Base-by-base conservation (phyloP, 2,888 invertebrate species). In the Philopedon plagiatum region DNA sequence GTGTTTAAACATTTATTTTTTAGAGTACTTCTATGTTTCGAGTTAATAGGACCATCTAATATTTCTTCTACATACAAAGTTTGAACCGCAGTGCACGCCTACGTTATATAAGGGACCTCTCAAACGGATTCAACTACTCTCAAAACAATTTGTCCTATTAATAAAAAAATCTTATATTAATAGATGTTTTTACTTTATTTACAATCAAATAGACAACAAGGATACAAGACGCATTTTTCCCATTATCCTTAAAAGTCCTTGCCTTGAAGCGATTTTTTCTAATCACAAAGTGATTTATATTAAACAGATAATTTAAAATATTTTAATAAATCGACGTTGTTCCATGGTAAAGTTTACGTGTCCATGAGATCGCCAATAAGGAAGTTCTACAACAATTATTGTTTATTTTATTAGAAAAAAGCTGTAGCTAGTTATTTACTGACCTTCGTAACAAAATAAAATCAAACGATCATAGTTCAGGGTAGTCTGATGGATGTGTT, bases 401-500 rank as follows among this genome's bases (percentile, higher is more conserved):
- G 65, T 34, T 62, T 57, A 34, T 29, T 44, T 69, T 34, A 41
- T 26, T 37, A 63, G 51, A 63, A 63, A 71, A 71, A 60, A 26
- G 34, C 41, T 37, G 65, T 64, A 63, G 62, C 62, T 63, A 64
- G 65, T 71, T 71, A 71, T 71, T 65, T 62, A 51, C 13, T 46
- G 66, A 67, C 71, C 71, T 71, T 71, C 67, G 26, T 26, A 34
- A 39, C 13, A 61, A 71, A 71, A 71, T 71, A 46, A 71, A 67
- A 66, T 57, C 66, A 65, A 65, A 60, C 56, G 71, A 67, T 71
- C 71, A 71, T 66, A 71, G 71, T 71, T 71, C 71, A 71, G 71
- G 71, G 71, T 67, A 41, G 71, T 61, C 26, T 18, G 49, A 49
- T 19, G 51, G 49, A 49, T 19, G 51, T 4, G 29, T 54, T 18